Base-by-base conservation (phyloP, 2,797 vertebrate genomes). In the Phyllotis vaccarum region DNA sequence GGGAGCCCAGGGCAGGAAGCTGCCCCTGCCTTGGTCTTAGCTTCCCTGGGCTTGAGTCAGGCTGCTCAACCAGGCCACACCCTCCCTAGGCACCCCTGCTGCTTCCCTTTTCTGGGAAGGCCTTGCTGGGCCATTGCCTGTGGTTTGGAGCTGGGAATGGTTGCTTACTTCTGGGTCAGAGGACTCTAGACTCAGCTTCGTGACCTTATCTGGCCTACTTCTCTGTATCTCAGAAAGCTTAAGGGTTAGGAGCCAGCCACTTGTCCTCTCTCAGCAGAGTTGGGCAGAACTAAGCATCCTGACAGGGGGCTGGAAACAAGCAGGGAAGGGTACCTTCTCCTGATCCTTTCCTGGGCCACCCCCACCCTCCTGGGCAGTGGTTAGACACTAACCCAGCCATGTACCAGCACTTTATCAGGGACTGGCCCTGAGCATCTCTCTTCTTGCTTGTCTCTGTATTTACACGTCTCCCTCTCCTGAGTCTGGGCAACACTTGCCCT, bases 31-130 rank as follows among this genome's bases (percentile, higher is more conserved):
- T 75, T 76, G 96, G 94, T 95, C 14, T 1, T 3, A 75, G 93
- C 93, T 96, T 72, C 95, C 72, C 6, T 6, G 83, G 93, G 22
- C 70, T 80, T 96, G 97, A 98, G 91, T 97, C 97, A 97, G 90
- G 91, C 96, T 75, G 90, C 91, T 52, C 3, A 8, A 62, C 62
- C 90, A 95, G 91, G 95, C 91, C 76, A 87, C 66, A 56, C 97
- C 96, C 90, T 94, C 90, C 66, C n/a, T 2, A 10, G 76, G 60
- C 96, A 92, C 88, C 95, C 29, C 54, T 62, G 5, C 14, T 13
- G 37, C 90, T 97, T 97, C 97, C 96, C 94, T 89, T 97, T 97
- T 97, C 95, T 96, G 96, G 94, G 92, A 95, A 95, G 94, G 75
- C 43, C 64, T 81, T 76, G 68, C 62, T 83, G 8, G 24, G 82